Conservation (phyloP, 1,140 invertebrate genomes). For the Cydia strobilella region DNA sequence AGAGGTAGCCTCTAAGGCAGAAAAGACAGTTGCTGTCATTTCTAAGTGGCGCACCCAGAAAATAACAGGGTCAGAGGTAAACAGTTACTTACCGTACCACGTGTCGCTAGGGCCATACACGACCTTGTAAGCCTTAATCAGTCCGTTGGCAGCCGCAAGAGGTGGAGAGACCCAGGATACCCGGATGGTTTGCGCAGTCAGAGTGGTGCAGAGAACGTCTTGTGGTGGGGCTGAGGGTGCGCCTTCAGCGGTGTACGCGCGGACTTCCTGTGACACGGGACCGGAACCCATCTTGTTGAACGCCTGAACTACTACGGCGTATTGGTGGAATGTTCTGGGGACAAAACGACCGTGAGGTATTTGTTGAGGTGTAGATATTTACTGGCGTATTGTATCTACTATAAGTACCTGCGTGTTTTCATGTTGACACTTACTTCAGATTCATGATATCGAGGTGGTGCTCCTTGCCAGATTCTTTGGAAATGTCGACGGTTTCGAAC, state of each 20-base stretch:
- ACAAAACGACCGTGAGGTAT: conserved; percentile 38
- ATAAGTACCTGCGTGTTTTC: background rate
- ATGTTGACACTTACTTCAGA: conserved; percentile 82
- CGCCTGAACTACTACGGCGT: conserved; percentile 96
- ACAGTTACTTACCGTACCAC: conserved; percentile 89
- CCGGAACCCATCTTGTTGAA: conserved; percentile 97
- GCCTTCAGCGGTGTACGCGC: conserved; percentile 94
- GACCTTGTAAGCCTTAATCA: conserved; percentile 98
- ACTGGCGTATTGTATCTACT: background rate
- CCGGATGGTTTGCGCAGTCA: conserved; percentile 95
- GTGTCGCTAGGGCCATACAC: conserved; percentile 95
- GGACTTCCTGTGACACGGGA: conserved; percentile 93
- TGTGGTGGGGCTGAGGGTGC: conserved; percentile 96
- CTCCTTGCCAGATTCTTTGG: conserved; percentile 94
- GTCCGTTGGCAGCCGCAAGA: conserved; percentile 93
- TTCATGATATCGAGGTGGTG: conserved; percentile 91
- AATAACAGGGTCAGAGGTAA: too few species aligned
- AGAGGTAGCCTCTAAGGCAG: background rate
- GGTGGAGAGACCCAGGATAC: conserved; percentile 96
- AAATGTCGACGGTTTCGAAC: conserved; percentile 96
- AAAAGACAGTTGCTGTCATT: background rate
- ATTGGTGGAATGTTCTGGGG: conserved; percentile 93
- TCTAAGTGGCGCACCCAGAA: background rate
- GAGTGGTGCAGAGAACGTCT: conserved; percentile 93
- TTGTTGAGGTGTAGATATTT: background rate